Percentiles rank a stretch among this genome's conserved stretches.
Conservation (phyloP, 2,797 vertebrate genomes). For the Esox masquinongy region DNA sequence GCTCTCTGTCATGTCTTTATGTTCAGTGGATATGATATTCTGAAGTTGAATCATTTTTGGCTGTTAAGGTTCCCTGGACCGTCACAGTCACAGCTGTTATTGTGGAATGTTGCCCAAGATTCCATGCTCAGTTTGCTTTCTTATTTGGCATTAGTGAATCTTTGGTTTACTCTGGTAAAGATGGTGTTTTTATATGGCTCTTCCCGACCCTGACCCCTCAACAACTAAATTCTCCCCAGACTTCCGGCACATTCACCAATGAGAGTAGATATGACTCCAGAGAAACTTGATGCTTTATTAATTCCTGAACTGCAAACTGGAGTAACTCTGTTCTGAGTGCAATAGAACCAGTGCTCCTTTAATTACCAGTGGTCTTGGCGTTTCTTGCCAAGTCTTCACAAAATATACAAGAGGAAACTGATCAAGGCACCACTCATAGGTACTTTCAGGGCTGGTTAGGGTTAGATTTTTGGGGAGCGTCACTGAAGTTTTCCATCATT, state of each 20-base stretch:
- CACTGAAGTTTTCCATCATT: background rate
- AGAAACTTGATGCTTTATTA: slow-evolving; percentile 8
- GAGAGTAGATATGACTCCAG: slow-evolving; percentile 13
- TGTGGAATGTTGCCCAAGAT: slow-evolving; percentile 1
- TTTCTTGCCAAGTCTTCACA: background rate
- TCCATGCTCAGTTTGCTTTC: background rate
- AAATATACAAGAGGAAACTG: slow-evolving; percentile 5
- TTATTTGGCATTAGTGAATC: background rate
- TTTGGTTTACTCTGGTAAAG: background rate
- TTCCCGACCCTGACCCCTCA: background rate
- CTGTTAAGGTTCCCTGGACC: background rate
- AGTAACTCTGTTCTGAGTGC: background rate
- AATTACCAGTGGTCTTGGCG: background rate
- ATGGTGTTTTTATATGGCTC: slow-evolving; percentile 12
- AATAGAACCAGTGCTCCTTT: background rate
- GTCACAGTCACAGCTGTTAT: background rate
- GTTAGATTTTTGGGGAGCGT: background rate
- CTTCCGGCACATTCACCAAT: slow-evolving; percentile 15
- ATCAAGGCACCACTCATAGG: slow-evolving; percentile 1
- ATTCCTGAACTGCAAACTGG: background rate
- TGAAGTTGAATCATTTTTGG: background rate
- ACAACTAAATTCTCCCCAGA: background rate
- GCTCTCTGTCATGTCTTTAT: background rate
- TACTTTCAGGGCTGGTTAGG: background rate
- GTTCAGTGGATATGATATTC: background rate